Percentiles rank a stretch among this genome's conserved stretches.
Conservation (phyloP, 2,888 invertebrate species). For the Schizaphis graminum region DNA sequence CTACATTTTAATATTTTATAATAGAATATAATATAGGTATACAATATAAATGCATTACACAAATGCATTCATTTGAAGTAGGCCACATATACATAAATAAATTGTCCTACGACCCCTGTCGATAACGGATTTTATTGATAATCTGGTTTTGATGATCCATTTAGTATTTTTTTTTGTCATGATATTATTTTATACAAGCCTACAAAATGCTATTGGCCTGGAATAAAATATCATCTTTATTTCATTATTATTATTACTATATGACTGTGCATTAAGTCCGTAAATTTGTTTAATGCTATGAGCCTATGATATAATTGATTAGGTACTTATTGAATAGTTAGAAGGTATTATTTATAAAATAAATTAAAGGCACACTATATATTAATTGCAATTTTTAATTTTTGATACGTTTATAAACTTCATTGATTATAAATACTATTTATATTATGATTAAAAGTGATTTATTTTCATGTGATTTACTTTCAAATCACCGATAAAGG, state of each 20-base stretch:
- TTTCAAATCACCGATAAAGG: no score
- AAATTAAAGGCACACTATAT: background rate
- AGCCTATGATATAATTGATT: background rate
- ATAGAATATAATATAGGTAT: no score
- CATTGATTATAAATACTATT: no score
- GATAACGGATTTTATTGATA: constrained; percentile 4
- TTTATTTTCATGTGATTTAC: no score
- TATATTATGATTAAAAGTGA: no score
- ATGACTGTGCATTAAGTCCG: background rate
- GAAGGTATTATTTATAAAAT: background rate
- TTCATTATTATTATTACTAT: background rate
- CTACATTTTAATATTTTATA: background rate
- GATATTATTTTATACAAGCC: background rate
- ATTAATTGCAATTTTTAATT: background rate
- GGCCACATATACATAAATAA: background rate
- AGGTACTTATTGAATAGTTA: background rate
- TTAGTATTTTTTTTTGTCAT: constrained; percentile 28
- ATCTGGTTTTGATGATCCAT: constrained; percentile 52
- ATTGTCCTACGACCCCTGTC: background rate
- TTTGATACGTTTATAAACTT: background rate
- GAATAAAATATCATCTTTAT: background rate
- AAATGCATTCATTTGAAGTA: constrained; percentile 1
- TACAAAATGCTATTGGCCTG: background rate
- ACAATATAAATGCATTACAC: background rate
- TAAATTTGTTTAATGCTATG: background rate